These are phyloP conservation scores for Stictocephala bisonia DNA, from an alignment of 2,888 invertebrate genomes.

Conservation along the genomic window DNA sequence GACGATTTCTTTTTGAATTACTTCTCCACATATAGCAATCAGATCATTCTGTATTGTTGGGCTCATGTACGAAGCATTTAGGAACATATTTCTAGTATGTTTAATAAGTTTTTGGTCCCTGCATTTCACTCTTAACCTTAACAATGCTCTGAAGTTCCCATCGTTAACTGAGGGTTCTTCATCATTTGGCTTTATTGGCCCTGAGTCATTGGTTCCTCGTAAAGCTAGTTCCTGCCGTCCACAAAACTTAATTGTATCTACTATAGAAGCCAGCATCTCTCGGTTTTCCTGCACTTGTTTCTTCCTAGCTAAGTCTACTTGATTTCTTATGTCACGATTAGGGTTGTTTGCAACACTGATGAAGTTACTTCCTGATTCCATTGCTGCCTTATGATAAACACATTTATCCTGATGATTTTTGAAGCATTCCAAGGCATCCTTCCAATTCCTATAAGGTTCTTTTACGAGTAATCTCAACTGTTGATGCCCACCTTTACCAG, in stretches of 20 bases:
- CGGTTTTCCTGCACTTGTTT: conserved; percentile 22
- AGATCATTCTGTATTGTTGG: conserved; percentile 25
- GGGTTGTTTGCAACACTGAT: neutral
- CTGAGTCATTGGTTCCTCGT: conserved; percentile 22
- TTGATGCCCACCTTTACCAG: conserved; percentile 25
- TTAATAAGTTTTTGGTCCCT: conserved; percentile 1
- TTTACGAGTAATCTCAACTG: conserved; percentile 4
- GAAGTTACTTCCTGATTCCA: conserved; percentile 14
- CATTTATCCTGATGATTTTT: conserved; percentile 7
- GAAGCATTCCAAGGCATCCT: conserved; percentile 25
- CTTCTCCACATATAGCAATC: conserved; percentile 28
- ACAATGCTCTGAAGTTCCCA: conserved; percentile 20
- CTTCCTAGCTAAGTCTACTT: neutral
- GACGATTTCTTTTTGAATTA: conserved; percentile 21
- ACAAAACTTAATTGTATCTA: conserved; percentile 24
- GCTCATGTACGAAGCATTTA: conserved; percentile 27
- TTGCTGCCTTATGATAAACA: conserved; percentile 9
- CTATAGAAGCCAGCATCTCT: conserved; percentile 3
- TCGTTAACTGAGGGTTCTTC: conserved; percentile 20
- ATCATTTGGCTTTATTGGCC: neutral
- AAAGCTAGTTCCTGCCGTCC: conserved; percentile 20
- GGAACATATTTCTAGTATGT: neutral
- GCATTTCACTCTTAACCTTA: conserved; percentile 21
- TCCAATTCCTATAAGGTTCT: conserved; percentile 20
- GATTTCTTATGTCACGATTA: conserved; percentile 31